Percentiles rank a stretch among this genome's conserved stretches.
These are phyloP conservation scores for Lethrus apterus DNA, from an alignment of 1,140 invertebrate species.

Conservation along the genomic window DNA sequence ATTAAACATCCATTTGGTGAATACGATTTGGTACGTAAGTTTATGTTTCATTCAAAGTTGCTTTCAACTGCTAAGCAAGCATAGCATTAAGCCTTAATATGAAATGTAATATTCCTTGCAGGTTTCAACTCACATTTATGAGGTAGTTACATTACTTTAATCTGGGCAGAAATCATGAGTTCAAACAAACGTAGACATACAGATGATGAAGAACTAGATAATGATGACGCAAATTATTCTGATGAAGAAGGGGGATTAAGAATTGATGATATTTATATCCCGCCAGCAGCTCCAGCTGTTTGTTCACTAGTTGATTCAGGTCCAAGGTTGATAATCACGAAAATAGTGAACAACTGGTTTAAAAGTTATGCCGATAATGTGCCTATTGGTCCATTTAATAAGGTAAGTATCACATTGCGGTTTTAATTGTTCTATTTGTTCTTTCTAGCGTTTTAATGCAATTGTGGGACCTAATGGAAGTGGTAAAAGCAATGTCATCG, in stretches of 20 bases:
- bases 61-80: too few species aligned
- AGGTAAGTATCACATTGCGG: slow-evolving; percentile 49
- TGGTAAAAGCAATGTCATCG: slow-evolving; percentile 99
- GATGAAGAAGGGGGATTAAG: slow-evolving; percentile 56
- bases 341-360: slow-evolving; percentile 92
- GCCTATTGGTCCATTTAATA: slow-evolving; percentile 76
- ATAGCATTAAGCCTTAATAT: too few species aligned
- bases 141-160: too few species aligned
- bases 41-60: too few species aligned
- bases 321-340: slow-evolving; percentile 80
- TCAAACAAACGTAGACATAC: background rate
- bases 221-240: slow-evolving; percentile 43
- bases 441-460: slow-evolving; percentile 82
- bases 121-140: too few species aligned
- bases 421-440: slow-evolving; percentile 11
- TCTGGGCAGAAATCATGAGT: too few species aligned
- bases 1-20: too few species aligned
- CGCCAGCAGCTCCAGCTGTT: slow-evolving; percentile 69
- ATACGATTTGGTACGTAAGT: too few species aligned
- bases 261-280: slow-evolving; percentile 80
- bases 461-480: slow-evolving; percentile 99
- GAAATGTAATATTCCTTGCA: too few species aligned
- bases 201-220: slow-evolving; percentile 30
- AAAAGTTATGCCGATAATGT: slow-evolving; percentile 92
- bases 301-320: slow-evolving; percentile 60